These are phyloP conservation scores for Ceratosolen fusciceps DNA, from an alignment of 1,140 invertebrate genomes.

Conservation along the genomic window DNA sequence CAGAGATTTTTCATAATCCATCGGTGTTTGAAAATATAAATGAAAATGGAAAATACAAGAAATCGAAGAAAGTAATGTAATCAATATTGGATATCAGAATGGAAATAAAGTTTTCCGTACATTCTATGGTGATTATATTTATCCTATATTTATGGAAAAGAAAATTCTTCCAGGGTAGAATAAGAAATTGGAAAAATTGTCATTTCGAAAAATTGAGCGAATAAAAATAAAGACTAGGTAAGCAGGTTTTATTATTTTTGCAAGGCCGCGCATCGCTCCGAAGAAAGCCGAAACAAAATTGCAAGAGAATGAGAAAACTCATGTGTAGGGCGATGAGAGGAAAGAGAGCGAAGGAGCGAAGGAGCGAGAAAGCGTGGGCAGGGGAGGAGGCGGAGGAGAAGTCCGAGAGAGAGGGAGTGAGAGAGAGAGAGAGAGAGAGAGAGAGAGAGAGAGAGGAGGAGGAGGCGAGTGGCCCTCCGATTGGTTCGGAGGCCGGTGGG, in stretches of 20 bases:
- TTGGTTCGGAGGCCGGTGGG: constrained; percentile 59
- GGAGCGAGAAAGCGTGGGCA: neutral
- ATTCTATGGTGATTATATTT: no score
- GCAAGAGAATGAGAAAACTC: neutral
- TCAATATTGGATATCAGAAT: no score
- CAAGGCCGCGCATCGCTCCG: neutral
- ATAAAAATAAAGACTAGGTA: neutral
- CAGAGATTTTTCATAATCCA: no score
- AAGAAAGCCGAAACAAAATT: constrained; percentile 2
- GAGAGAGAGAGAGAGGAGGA: constrained; percentile 30
- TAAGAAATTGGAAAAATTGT: no score
- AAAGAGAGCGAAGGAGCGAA: constrained; percentile 29
- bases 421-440: constrained; percentile 14
- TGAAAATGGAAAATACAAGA: no score
- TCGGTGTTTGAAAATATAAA: no score
- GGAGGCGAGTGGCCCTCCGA: constrained; percentile 66
- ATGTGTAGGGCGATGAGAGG: neutral
- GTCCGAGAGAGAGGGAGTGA: constrained; percentile 19
- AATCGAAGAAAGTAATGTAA: no score
- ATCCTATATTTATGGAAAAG: no score
- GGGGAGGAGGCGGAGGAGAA: constrained; percentile 20
- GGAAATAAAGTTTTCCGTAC: no score
- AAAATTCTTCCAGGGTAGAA: no score
- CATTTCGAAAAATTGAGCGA: neutral
- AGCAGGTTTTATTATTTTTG: neutral